Conservation (phyloP, 2,888 invertebrate genomes). For the Eremobia ochroleuca region DNA sequence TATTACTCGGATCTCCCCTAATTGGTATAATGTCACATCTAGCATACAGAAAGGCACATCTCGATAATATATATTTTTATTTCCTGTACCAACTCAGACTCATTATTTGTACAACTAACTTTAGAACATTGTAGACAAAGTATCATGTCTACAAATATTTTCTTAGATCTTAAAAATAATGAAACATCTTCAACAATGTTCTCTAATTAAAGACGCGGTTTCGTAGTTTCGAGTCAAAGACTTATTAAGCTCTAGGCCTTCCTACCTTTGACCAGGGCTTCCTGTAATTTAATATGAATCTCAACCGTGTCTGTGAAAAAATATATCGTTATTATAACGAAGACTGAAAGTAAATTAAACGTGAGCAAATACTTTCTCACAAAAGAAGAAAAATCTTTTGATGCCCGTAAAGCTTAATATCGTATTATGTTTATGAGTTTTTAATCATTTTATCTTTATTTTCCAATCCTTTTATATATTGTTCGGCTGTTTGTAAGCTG, state of each 20-base stretch:
- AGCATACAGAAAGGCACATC: not conserved
- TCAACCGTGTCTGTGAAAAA: slow-evolving; percentile 52
- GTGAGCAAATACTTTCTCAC: slow-evolving; percentile 68
- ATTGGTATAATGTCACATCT: not conserved
- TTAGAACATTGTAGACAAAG: not conserved
- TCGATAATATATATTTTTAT: not conserved
- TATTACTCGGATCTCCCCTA: not conserved
- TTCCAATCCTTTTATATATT: slow-evolving; percentile 47
- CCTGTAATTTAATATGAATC: slow-evolving; percentile 14
- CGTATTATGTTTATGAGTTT: slow-evolving; percentile 49
- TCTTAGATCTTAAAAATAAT: not conserved
- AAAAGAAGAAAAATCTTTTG: slow-evolving; percentile 64
- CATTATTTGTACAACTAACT: not conserved
- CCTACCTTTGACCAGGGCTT: slow-evolving; percentile 21
- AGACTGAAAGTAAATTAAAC: slow-evolving; percentile 75
- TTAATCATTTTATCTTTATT: slow-evolving; percentile 35
- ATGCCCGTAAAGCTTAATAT: slow-evolving; percentile 64
- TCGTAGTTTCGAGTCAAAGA: not conserved
- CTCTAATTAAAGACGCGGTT: slow-evolving; percentile 2
- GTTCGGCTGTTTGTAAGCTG: slow-evolving; percentile 29
- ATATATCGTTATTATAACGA: slow-evolving; percentile 31
- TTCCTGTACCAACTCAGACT: not conserved
- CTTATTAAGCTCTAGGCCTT: not conserved
- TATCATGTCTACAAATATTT: not conserved
- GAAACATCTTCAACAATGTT: not conserved